A percentile compares a stretch with the other conserved stretches of the same genome.
Evolutionary conservation across 1,140 invertebrate genomes (phyloP).

Genomic region (Notospermus geniculatus): DNA sequence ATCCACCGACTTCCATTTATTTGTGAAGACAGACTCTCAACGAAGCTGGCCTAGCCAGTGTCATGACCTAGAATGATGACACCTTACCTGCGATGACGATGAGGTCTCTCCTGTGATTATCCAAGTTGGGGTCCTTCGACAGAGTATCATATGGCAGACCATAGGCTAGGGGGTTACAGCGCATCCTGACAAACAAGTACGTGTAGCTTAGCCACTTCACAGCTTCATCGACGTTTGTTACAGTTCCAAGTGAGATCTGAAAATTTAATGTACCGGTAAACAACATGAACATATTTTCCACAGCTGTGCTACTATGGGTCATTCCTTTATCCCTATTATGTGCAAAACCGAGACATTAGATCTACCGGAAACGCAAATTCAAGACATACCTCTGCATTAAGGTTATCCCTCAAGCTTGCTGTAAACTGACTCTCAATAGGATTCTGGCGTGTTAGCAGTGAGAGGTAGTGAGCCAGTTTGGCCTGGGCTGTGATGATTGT

Average conservation of each 20-base stretch:
- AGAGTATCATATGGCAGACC: conserved; percentile 71
- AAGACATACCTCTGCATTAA: conserved; percentile 88
- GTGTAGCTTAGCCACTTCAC: conserved; percentile 98
- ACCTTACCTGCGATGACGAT: conserved; percentile 75
- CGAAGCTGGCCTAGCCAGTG: too few relatives aligned
- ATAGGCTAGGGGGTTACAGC: conserved; percentile 87
- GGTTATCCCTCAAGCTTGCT: conserved; percentile 86
- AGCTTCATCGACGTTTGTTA: conserved; percentile 92
- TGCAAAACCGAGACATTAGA: neutral
- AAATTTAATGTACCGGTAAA: conserved; percentile 21
- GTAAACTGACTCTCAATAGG: conserved; percentile 98
- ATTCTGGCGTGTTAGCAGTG: conserved; percentile 91
- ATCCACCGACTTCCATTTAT: too few relatives aligned
- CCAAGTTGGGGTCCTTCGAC: conserved; percentile 73
- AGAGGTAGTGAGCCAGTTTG: conserved; percentile 91
- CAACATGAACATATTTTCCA: neutral
- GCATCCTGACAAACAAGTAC: conserved; percentile 92
- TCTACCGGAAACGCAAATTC: neutral
- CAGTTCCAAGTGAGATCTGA: conserved; percentile 86
- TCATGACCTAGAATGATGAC: too few relatives aligned
- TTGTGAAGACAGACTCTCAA: too few relatives aligned
- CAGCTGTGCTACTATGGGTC: neutral
- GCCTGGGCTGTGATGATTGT: conserved; percentile 93
- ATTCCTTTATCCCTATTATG: neutral
- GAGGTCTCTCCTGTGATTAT: conserved; percentile 70